Base-by-base conservation (phyloP, 2,113 vertebrate genomes). In the Cheilinus undulatus region DNA sequence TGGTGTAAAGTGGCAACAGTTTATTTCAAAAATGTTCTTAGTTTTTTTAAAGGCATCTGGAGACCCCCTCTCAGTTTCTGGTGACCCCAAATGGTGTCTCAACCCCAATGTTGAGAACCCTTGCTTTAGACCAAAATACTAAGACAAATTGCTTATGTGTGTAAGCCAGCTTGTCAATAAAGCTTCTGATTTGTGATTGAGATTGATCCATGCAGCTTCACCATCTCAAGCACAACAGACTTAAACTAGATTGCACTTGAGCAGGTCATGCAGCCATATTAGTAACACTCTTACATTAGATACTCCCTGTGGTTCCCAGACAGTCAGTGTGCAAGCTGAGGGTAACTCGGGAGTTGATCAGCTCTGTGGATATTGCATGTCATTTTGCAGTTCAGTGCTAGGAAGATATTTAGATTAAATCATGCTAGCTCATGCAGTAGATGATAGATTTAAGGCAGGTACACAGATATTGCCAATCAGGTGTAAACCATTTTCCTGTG, bases 401-500 rank as follows among this genome's bases (percentile, higher is more conserved):
- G 22, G 22, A 11, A n/a, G 15, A 27, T 26, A 10, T 19, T 20
- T n/a, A 50, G 2, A 50, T 19, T 9, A 45, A 45, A 36, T 38
- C 32, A 24, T 13, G 43, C 20, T 20, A 20, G 15, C 50, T 28
- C n/a, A n/a, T n/a, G 4, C 38, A 68, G 58, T 23, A 24, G 15
- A 59, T 34, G 19, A 12, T 2, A 79, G 45, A 10, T 64, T 36
- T 24, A 36, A 51, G 30, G 27, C 62, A 66, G 46, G 70, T 64
- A 22, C 36, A 46, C 17, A 38, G 24, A 23, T 36, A 51, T 67
- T 20, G 45, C 10, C 51, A 32, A 56, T 7, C 51, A 56, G 5
- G 8, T 15, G 6, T 26, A 9, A 42, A 11, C 13, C 14, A 48
- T 50, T 34, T 48, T 7, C 26, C 3, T 36, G 4, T 43, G 11